Evolutionary conservation across 2,797 vertebrate genomes (phyloP), one percentile per base, ranked within the genome.

Genomic region (Myotis myotis): DNA sequence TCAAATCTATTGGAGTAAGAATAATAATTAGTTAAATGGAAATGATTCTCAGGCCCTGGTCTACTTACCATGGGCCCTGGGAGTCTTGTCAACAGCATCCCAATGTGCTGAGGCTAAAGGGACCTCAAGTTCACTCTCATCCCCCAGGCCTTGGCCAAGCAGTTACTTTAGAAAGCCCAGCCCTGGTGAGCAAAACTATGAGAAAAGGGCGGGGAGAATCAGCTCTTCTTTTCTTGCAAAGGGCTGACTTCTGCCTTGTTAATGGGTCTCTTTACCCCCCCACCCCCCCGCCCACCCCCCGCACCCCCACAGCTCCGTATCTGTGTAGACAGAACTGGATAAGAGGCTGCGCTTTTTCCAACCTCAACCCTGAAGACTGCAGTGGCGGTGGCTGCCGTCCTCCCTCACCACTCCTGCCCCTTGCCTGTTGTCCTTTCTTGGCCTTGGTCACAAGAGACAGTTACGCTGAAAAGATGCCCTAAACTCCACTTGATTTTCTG

Each of bases 1-100:
- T 98, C 98, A 97, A 95, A 98, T 95, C 97, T 93, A 87, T 74
- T 94, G 89, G 79, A 64, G 33, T 84, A 95, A 96, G 96, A 97
- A 81, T 96, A 97, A 95, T 95, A 95, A 98, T 96, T 94, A 96
- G 93, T 94, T 81, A 96, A 87, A 94, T 89, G 97, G 96, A 96
- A 96, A 97, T 86, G 57, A 92, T 87, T 94, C 89, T 64, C 85
- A 0, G 30, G 13, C 49, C 90, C 15, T 10, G n/a, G 84, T 89
- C 95, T 19, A 20, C 93, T 96, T 38, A 70, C 70, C 71, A 20
- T 2, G 17, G 68, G 38, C 70, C n/a, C 47, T 13, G 0, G 7
- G 1, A 51, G 66, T 8, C 76, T 30, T 94, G 82, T 89, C 90
- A 16, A 92, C 47, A 0, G 51, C 0, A 0, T 71, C 87, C 78